These are phyloP conservation scores for Psephotus haematonotus DNA, from an alignment of 2,113 vertebrate genomes.

Conservation along the genomic window DNA sequence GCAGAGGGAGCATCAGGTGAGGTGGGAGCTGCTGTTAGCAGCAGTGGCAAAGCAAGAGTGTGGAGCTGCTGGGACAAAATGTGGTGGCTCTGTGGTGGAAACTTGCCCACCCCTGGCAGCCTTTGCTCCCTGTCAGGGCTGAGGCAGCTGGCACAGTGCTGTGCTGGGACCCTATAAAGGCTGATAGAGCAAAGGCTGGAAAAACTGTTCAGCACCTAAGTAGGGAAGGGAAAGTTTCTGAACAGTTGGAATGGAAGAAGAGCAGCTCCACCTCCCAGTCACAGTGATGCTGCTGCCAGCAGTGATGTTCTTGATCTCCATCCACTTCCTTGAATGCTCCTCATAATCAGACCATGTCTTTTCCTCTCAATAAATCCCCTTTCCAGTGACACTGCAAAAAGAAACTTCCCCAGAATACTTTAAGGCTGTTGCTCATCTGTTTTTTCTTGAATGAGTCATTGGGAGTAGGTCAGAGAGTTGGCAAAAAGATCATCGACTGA, in stretches of 20 bases:
- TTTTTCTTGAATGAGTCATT: neutral
- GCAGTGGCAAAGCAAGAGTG: neutral
- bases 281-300: neutral
- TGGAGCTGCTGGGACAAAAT: neutral
- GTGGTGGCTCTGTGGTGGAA: neutral
- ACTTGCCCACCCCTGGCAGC: accelerated
- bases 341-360: neutral
- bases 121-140: neutral
- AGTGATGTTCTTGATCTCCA: neutral
- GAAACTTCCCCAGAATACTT: neutral
- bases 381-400: neutral
- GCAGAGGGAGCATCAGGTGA: neutral
- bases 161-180: neutral
- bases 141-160: accelerated
- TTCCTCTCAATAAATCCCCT: neutral
- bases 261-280: neutral
- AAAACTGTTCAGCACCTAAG: neutral
- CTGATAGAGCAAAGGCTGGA: neutral
- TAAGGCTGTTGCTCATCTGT: neutral
- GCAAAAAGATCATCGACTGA: neutral
- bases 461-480: neutral
- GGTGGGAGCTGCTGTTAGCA: neutral
- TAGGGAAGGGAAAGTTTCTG: neutral
- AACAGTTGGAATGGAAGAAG: accelerated
- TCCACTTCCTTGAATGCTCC: neutral